Conservation (phyloP, 2,888 invertebrate genomes). For the Andricus curvator region DNA sequence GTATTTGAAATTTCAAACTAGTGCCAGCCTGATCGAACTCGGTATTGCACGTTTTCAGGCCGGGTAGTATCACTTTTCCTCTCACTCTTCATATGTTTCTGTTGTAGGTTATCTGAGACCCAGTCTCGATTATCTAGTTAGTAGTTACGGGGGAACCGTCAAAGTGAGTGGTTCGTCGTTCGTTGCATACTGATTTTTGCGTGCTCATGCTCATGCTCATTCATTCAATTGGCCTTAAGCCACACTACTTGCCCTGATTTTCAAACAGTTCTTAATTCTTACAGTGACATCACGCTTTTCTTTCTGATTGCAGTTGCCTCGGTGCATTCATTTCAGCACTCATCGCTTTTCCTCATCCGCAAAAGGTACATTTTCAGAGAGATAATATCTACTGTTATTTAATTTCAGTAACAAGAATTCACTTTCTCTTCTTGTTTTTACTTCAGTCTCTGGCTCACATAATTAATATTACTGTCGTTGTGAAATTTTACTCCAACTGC, state of each 20-base stretch:
- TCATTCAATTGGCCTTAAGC: background rate
- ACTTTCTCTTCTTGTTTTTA: conserved; percentile 48
- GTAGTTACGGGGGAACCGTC: conserved; percentile 1
- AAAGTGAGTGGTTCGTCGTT: background rate
- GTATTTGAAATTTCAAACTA: background rate
- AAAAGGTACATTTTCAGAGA: conserved; percentile 62
- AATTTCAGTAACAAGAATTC: background rate
- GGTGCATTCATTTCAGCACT: conserved; percentile 60
- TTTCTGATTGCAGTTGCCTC: conserved; percentile 67
- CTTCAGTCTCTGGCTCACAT: background rate
- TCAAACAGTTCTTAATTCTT: background rate
- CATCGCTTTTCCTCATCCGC: conserved; percentile 55
- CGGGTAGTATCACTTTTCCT: background rate
- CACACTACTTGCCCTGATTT: background rate
- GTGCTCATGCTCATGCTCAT: background rate
- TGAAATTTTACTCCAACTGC: background rate
- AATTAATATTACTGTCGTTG: conserved; percentile 5
- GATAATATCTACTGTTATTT: background rate
- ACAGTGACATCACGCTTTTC: conserved; percentile 34
- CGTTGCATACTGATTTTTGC: background rate
- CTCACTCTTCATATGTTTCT: conserved; percentile 21
- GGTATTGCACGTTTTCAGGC: background rate
- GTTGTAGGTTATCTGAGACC: conserved; percentile 14
- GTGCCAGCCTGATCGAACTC: conserved; percentile 10
- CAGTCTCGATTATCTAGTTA: background rate